Evolutionary conservation across 2,888 invertebrate genomes (phyloP), one percentile per base, ranked within the genome.

Genomic region (Andrena camellia): DNA sequence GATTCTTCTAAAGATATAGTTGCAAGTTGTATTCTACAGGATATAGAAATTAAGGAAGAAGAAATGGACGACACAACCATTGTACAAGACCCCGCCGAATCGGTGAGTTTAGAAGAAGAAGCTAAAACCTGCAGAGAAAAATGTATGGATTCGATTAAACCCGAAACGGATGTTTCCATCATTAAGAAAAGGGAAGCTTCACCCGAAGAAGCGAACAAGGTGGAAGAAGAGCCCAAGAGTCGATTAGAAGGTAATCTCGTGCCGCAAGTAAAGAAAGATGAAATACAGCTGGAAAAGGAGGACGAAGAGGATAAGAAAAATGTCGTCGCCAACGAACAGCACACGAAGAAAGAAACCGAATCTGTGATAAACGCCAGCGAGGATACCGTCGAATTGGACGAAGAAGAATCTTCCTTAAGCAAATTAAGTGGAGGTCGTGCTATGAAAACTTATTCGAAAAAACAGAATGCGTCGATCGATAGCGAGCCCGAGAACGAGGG

Each of bases 321-420:
- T 52, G 82, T 88, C 50, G 82, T 88, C 50, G 91, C 91, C 31
- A 86, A 84, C n/a, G 90, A 90, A 59, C 88, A 88, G 59, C 81
- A 80, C 59, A 50, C 83, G 81, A 92, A 85, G 23, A 93, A 93
- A 60, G 92, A 93, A 70, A 66, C 77, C 1, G 92, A 92, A 57
- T 93, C 94, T 2, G 92, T 94, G 3, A 94, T 94, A 88, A 94
- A 94, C 78, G 92, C 94, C 3, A 94, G 94, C 80, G 95, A 94
- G 78, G 94, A 94, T 42, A 92, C 92, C 0, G 93, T 93, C 57
- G 95, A 95, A 71, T 94, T 93, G 42, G 94, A 93, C 66, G 94
- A 94, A 70, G 94, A 94, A 77, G 94, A 94, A 72, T 93, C 94
- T 66, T 90, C 94, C 0, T 89, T 91, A 2, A 92, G 90, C 64